These are phyloP conservation scores for Nesogale talazaci DNA, from an alignment of 2,113 vertebrate genomes.

Conservation along the genomic window DNA sequence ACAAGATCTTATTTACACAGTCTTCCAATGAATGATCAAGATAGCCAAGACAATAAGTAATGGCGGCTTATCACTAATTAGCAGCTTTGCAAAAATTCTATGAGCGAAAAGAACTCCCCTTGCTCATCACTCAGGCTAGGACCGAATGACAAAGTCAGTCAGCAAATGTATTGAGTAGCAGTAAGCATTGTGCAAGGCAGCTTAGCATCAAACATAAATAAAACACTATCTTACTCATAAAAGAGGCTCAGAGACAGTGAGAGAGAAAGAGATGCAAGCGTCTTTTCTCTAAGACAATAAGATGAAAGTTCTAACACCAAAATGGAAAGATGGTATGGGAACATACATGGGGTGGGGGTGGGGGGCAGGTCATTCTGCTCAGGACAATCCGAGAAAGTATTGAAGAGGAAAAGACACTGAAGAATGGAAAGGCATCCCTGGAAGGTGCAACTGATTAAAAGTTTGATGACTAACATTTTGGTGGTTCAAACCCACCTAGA, in stretches of 20 bases:
- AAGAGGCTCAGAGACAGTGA: not conserved
- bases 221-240: not conserved
- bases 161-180: not conserved
- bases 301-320: not conserved
- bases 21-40: conserved; percentile 51
- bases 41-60: conserved; percentile 39
- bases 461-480: not conserved
- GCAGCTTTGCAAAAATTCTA: conserved; percentile 14
- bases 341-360: no score
- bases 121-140: conserved; percentile 16
- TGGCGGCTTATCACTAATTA: conserved; percentile 38
- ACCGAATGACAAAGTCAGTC: not conserved
- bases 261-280: not conserved
- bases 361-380: not conserved
- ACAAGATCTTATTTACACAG: not conserved
- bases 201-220: not conserved
- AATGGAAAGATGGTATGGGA: not conserved
- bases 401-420: not conserved
- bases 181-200: not conserved
- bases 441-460: not conserved
- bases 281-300: not conserved
- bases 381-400: not conserved
- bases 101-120: not conserved
- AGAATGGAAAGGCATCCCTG: not conserved
- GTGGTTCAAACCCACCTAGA: not conserved